Evolutionary conservation across 2,113 vertebrate species (phyloP), one percentile per base, ranked within the genome.

Genomic region (Marcusenius ussheri): DNA sequence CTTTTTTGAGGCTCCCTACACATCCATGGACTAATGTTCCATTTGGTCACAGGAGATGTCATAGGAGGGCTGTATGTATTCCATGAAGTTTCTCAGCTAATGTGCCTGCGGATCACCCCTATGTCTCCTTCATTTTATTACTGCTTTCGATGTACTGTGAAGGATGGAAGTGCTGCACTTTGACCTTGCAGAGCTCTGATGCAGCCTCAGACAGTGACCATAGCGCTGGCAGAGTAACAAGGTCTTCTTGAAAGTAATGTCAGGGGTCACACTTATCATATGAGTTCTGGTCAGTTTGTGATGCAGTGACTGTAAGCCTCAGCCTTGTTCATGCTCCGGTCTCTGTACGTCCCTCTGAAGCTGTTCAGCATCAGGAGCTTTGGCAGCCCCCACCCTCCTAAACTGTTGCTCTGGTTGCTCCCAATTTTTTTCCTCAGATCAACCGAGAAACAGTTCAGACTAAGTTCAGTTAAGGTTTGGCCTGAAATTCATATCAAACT

Each of bases 401-500:
- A 95, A 93, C 93, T 93, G 93, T 93, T 91, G 92, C 93, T 96
- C 53, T 93, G 95, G 95, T 93, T 98, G 96, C 96, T 99, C 96
- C 96, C 97, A 99, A 97, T 99, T 96, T 98, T 98, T 98, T 97
- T 95, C 95, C 97, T 97, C 96, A 99, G 98, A 98, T 99, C 98
- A 99, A 98, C 97, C 98, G 98, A 97, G 97, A 98, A 97, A 98
- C 95, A 95, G 95, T 95, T 95, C 95, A 93, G 93, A 51, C 50
- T 15, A 17, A 51, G 50, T 51, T 51, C 50, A 51, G 50, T 51
- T 92, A 91, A 95, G 93, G 93, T 92, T 93, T 91, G 91, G 91
- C 83, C 95, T 94, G 95, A 96, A 95, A 95, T 94, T 96, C 92
- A 94, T 96, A 96, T 96, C 96, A 96, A 95, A 96, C 96, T 95